Base-by-base conservation (phyloP, 2,888 invertebrate genomes). In the Sphaerophoria rueppellii region DNA sequence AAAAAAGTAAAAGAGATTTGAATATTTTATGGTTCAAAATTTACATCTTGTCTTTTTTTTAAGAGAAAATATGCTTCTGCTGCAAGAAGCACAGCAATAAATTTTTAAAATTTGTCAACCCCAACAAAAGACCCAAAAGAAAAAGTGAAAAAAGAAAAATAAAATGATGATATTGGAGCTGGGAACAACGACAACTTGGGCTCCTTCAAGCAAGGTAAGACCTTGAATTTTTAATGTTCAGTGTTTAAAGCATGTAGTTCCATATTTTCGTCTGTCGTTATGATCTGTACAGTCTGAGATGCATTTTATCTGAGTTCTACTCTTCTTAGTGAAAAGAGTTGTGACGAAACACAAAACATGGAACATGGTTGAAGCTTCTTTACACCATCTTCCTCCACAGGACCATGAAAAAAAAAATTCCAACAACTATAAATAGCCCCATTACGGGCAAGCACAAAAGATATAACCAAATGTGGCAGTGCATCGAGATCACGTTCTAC, bases 301-400 rank as follows among this genome's bases (percentile, higher is more conserved):
- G 24, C 24, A 43, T 24, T 24, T 24, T 24, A 24, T 24, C 24
- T 24, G 16, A 7, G 6, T 4, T 34, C 32, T 12, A 24, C 24
- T 40, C 24, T 6, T 12, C 24, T 43, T 40, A 24, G 34, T 67
- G 65, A 35, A 74, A 71, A 71, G 70, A 77, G 55, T 71, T 63
- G 77, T 71, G 71, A 77, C 71, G 63, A 71, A 63, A 71, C 77
- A 77, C 12, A 50, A 54, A 40, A 71, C 63, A 58, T 40, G 63
- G 71, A 77, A 71, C 50, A 77, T 14, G 9, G 24, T 2, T 4
- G 6, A n/a, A 37, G 3, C 9, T 24, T 48, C 55, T 50, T 70
- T 24, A 46, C 46, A 12, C n/a, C 6, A 57, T 37, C 46, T 24
- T 12, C 40, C 11, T 11, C 6, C 4, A 43, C 9, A 43, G 43